Evolutionary conservation across 2,797 vertebrate genomes (phyloP).

Genomic region (Monodelphis domestica): DNA sequence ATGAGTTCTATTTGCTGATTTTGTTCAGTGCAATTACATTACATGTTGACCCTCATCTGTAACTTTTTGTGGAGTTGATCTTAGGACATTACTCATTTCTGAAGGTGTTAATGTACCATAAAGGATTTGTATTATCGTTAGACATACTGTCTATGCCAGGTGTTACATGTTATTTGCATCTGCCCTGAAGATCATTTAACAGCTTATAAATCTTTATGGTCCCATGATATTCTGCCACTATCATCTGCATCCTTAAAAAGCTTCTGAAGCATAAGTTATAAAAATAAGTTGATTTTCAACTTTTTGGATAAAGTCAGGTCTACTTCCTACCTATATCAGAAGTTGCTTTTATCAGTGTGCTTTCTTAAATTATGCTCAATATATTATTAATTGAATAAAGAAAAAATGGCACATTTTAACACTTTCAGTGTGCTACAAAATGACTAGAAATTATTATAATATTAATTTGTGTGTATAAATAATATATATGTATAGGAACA

Average conservation of each 20-base stretch:
- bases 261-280: conserved; percentile 56
- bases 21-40: conserved; percentile 84
- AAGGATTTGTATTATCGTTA: conserved; percentile 84
- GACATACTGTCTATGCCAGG: conserved; percentile 82
- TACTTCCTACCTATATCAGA: not conserved
- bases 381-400: not conserved
- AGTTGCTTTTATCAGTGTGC: not conserved
- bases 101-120: conserved; percentile 85
- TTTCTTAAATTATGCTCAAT: not conserved
- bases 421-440: not conserved
- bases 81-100: conserved; percentile 86
- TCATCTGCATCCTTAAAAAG: conserved; percentile 68
- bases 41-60: conserved; percentile 86
- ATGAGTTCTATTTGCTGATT: conserved; percentile 84
- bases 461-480: not conserved
- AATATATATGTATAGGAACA: not conserved
- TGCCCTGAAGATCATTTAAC: conserved; percentile 81
- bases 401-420: not conserved
- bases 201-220: conserved; percentile 82
- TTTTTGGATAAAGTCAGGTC: not conserved
- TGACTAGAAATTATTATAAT: not conserved
- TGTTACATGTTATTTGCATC: conserved; percentile 83
- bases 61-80: conserved; percentile 84
- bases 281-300: conserved; percentile 39
- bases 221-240: conserved; percentile 62